Percentiles rank a stretch among this genome's conserved stretches.
phyloP scores from a whole-genome alignment of 2,888 invertebrate genomes.

The Marronus borbonicus region DNA sequence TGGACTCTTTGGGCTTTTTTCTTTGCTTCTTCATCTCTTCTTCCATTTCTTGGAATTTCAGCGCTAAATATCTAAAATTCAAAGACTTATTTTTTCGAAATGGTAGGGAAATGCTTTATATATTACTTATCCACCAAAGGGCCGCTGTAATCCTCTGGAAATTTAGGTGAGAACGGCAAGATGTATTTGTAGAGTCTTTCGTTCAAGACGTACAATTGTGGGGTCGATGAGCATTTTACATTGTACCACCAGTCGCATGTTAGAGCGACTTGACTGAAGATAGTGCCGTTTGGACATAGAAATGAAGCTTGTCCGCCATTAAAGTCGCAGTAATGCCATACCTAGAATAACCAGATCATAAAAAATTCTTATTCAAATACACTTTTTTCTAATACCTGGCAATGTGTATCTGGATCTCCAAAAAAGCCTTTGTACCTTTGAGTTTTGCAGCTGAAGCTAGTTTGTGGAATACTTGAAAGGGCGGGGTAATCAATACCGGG shows the following conservation, averaged over 20 bases:
- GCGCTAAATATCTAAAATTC: constrained; percentile 79
- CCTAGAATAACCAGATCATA: constrained; percentile 70
- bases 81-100: not conserved
- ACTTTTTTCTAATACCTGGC: constrained; percentile 76
- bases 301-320: constrained; percentile 93
- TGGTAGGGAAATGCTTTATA: constrained; percentile 57
- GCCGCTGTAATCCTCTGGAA: constrained; percentile 92
- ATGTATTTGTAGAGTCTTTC: constrained; percentile 92
- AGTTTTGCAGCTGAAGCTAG: constrained; percentile 85
- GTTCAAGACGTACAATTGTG: constrained; percentile 89
- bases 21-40: constrained; percentile 83
- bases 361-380: not conserved
- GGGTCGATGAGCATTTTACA: constrained; percentile 86
- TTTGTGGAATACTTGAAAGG: constrained; percentile 82
- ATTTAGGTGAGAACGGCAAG: constrained; percentile 87
- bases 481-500: constrained; percentile 89
- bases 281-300: constrained; percentile 91
- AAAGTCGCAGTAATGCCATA: constrained; percentile 93
- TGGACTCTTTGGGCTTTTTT: constrained; percentile 71
- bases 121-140: constrained; percentile 87
- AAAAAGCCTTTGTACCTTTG: constrained; percentile 93
- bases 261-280: constrained; percentile 90
- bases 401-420: constrained; percentile 89
- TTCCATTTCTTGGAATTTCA: constrained; percentile 91
- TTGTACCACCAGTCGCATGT: constrained; percentile 97